These are phyloP conservation scores for Microcebus ravelobensis DNA, from an alignment of 2,113 vertebrate genomes.

Conservation along the genomic window DNA sequence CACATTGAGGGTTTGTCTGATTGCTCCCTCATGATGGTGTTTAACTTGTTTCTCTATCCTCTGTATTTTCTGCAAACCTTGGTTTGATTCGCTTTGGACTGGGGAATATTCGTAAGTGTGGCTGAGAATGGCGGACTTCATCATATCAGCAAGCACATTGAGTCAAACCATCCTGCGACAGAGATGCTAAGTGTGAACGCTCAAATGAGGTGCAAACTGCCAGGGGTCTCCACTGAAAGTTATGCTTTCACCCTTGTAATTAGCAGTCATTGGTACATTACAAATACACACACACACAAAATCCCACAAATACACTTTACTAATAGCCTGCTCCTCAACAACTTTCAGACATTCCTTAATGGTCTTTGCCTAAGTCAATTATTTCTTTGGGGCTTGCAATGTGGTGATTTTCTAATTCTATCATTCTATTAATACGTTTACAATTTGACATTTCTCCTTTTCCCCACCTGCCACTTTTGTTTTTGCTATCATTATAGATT, in stretches of 20 bases:
- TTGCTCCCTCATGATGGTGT: not conserved
- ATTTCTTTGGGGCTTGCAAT: not conserved
- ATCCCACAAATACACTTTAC: not conserved
- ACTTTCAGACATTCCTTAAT: not conserved
- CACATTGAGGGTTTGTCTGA: not conserved
- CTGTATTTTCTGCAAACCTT: not conserved
- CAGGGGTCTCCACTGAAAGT: not conserved
- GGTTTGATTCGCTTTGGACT: not conserved
- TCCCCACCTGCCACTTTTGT: not conserved
- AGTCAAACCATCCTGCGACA: rapidly evolving
- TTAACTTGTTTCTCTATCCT: not conserved
- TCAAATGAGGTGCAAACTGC: no score
- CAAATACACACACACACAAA: not conserved
- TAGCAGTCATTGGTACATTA: not conserved
- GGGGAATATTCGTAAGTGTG: not conserved
- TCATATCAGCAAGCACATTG: not conserved
- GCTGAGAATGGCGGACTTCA: not conserved
- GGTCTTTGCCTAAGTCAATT: not conserved
- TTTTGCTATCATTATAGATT: not conserved
- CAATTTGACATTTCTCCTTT: not conserved
- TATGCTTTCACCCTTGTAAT: not conserved
- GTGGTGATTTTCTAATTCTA: not conserved
- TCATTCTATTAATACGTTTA: not conserved
- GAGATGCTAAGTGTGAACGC: not conserved
- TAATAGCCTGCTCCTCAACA: not conserved